Evolutionary conservation across 1,140 invertebrate species (phyloP).

Genomic region (Drosophila dunni): DNA sequence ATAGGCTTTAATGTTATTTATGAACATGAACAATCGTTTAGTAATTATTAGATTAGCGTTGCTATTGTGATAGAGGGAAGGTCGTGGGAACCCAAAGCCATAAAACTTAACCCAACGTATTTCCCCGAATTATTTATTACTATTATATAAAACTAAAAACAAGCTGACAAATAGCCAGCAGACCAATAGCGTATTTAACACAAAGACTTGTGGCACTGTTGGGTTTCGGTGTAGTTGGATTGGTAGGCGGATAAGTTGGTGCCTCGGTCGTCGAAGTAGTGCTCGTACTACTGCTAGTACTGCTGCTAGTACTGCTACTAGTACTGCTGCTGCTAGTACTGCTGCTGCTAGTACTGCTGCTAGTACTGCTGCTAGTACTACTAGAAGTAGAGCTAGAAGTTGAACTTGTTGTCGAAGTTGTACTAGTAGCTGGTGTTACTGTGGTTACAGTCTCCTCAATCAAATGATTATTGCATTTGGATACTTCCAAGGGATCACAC

Average conservation of each 20-base stretch:
- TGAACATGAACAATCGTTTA: conserved; percentile 34
- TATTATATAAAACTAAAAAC: conserved; percentile 42
- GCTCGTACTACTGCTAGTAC: not conserved
- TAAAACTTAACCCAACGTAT: conserved; percentile 17
- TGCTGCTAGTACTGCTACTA: not conserved
- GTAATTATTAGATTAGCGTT: conserved; percentile 56
- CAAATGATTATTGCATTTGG: conserved; percentile 56
- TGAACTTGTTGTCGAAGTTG: conserved; percentile 20
- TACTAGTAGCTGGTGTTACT: not conserved
- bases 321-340: not conserved
- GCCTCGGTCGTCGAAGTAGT: not conserved
- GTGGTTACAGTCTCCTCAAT: conserved; percentile 28
- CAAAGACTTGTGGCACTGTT: conserved; percentile 39
- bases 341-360: conserved; percentile 12
- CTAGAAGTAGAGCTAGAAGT: not conserved
- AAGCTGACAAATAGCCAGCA: conserved; percentile 51
- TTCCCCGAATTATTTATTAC: conserved; percentile 51
- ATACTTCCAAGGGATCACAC: conserved; percentile 60
- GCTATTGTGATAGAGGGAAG: conserved; percentile 37
- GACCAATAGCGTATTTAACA: conserved; percentile 25
- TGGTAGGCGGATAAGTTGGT: conserved; percentile 31
- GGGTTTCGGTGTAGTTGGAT: conserved; percentile 46
- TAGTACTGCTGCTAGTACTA: conserved; percentile 2
- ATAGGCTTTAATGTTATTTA: conserved; percentile 34
- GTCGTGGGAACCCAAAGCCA: conserved; percentile 48